A percentile compares a stretch with the other conserved stretches of the same genome.
Conservation (phyloP, 2,888 invertebrate genomes). For the Anthophora plumipes region DNA sequence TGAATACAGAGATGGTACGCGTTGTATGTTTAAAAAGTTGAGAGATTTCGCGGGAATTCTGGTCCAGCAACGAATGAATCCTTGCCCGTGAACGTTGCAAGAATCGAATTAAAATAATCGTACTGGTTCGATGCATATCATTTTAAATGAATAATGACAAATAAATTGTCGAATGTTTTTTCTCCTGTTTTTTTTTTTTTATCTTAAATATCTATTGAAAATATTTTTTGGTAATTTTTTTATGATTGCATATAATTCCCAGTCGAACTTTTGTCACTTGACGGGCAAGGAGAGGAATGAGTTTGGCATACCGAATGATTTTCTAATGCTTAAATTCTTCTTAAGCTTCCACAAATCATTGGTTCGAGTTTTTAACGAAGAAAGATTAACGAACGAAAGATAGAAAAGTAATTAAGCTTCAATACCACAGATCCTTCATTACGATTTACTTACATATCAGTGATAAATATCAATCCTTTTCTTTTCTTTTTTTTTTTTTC, state of each 20-base stretch:
- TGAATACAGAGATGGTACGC: slow-evolving; percentile 11
- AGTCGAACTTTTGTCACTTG: not conserved
- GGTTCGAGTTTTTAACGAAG: slow-evolving; percentile 35
- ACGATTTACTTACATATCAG: slow-evolving; percentile 52
- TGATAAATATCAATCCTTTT: slow-evolving; percentile 32
- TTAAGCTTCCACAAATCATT: slow-evolving; percentile 30
- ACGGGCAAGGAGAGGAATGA: not conserved
- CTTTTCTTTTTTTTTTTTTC: no score
- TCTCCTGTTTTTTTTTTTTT: not conserved
- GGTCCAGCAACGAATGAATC: slow-evolving; percentile 5
- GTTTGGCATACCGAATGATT: slow-evolving; percentile 4
- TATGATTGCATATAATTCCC: not conserved
- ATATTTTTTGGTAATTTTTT: not conserved
- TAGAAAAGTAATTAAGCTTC: not conserved
- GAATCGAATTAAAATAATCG: not conserved
- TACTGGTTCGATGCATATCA: no score
- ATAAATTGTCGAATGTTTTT: no score
- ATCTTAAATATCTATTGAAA: not conserved
- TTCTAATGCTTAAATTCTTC: slow-evolving; percentile 32
- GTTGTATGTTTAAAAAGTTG: slow-evolving; percentile 5
- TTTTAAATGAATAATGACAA: not conserved
- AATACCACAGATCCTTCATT: not conserved
- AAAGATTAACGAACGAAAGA: not conserved
- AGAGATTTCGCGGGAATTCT: slow-evolving; percentile 9
- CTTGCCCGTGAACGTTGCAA: slow-evolving; percentile 14